Evolutionary conservation across 2,888 invertebrate genomes (phyloP), one percentile per base, ranked within the genome.

Genomic region (Nomada lathburiana): DNA sequence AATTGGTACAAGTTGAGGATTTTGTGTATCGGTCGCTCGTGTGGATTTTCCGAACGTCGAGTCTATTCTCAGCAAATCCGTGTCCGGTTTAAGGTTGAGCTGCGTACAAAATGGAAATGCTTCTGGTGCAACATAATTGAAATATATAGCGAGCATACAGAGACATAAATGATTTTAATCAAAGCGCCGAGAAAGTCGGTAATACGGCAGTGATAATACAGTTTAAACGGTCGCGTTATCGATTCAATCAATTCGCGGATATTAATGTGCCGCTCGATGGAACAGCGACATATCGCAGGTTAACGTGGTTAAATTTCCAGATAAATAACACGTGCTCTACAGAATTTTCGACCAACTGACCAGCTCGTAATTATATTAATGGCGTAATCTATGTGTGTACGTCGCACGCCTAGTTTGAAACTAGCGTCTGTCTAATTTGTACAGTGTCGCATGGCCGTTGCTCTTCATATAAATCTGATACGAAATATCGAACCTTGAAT

Each of bases 181-280:
- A 68, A 13, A 23, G 47, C 64, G 53, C 59, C 55, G 63, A 53
- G 67, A 80, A 76, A 76, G 75, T 84, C 73, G 64, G 71, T 84
- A 75, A 84, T 83, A 70, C 71, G 67, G 67, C 67, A 71, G 73
- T 84, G 76, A 76, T 47, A 16, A 47, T 77, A 53, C 68, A 77
- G 77, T 74, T 84, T 84, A 84, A 84, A 77, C 84, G 76, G 23
- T 52, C 72, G 69, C 26, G 52, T 74, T 74, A 59, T 71, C 65
- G 72, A 77, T 85, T 77, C 68, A 82, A 85, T 85, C 75, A 76
- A 85, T 85, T 80, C 65, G 68, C 83, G 65, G 75, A 75, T 85
- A 85, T 85, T 85, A 83, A 80, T 82, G 82, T 64, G 62, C 59
- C 20, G 55, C 44, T 72, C 63, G 52, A 50, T 62, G 69, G 59